phyloP scores from a whole-genome alignment of 2,888 invertebrate genomes.

The Xestia c-nigrum region DNA sequence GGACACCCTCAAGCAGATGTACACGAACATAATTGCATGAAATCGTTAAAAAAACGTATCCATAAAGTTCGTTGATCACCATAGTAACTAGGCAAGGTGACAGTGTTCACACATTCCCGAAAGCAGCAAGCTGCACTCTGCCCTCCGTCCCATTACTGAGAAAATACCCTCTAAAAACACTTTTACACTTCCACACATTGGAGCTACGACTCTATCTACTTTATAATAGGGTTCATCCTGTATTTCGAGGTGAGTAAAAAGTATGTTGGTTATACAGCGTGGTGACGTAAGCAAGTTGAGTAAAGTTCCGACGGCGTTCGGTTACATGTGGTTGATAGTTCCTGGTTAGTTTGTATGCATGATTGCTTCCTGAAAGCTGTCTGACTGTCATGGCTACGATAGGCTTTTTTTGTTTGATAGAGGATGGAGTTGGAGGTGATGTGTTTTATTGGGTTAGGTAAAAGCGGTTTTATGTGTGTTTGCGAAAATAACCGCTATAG shows the following conservation, averaged over 20 bases:
- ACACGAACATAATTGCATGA: conserved; percentile 56
- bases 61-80: conserved; percentile 79
- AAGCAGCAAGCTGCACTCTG: conserved; percentile 85
- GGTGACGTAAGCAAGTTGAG: conserved; percentile 77
- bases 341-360: conserved; percentile 68
- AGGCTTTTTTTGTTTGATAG: conserved; percentile 29
- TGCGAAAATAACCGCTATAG: background rate
- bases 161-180: conserved; percentile 31
- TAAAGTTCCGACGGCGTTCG: conserved; percentile 79
- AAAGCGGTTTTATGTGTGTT: background rate
- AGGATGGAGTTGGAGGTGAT: conserved; percentile 8
- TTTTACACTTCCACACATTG: background rate
- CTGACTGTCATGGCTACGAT: conserved; percentile 21
- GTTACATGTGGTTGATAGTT: conserved; percentile 68
- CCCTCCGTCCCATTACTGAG: conserved; percentile 59
- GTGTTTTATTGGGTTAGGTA: conserved; percentile 24
- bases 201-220: background rate
- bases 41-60: conserved; percentile 65
- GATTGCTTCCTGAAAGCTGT: conserved; percentile 74
- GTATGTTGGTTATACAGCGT: conserved; percentile 52
- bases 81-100: conserved; percentile 84
- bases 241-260: background rate
- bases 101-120: conserved; percentile 85
- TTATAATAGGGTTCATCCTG: background rate
- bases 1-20: conserved; percentile 58